Percentiles rank a stretch among this genome's conserved stretches.
Conservation (phyloP, 2,113 vertebrate genomes). For the Pteropus alecto region DNA sequence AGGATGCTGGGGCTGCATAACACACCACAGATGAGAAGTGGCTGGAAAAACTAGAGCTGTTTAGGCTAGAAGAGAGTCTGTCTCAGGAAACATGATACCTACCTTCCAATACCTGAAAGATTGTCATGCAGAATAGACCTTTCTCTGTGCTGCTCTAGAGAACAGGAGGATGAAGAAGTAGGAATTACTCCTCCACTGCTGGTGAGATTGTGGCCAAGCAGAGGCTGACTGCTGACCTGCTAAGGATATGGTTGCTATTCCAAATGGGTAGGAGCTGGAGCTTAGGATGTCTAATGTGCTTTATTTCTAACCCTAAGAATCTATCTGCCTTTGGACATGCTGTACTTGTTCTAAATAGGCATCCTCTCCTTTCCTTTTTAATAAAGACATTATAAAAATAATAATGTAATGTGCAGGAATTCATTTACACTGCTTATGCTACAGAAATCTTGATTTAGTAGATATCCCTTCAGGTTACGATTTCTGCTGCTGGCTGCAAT, state of each 20-base stretch:
- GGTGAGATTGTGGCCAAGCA: neutral
- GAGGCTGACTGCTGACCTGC: neutral
- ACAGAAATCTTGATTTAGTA: conserved; percentile 64
- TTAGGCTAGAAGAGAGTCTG: neutral
- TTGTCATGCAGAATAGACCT: neutral
- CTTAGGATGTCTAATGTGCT: neutral
- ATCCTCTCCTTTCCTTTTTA: conserved; percentile 52
- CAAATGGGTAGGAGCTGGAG: neutral
- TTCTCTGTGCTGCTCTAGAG: neutral
- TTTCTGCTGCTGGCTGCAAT: conserved; percentile 80
- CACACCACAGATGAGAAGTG: neutral
- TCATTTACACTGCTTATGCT: conserved; percentile 66
- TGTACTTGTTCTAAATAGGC: conserved; percentile 51
- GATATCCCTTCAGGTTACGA: conserved; percentile 74
- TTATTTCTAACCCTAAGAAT: neutral
- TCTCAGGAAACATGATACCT: neutral
- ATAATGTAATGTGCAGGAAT: conserved; percentile 67
- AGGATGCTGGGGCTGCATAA: neutral
- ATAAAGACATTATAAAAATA: conserved; percentile 74
- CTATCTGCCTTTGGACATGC: neutral
- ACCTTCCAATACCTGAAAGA: neutral
- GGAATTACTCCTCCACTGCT: neutral
- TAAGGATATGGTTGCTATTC: neutral
- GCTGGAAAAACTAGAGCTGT: neutral
- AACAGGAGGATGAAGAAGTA: neutral